Evolutionary conservation across 2,797 vertebrate species (phyloP).

Genomic region (Sebastes oblongus): DNA sequence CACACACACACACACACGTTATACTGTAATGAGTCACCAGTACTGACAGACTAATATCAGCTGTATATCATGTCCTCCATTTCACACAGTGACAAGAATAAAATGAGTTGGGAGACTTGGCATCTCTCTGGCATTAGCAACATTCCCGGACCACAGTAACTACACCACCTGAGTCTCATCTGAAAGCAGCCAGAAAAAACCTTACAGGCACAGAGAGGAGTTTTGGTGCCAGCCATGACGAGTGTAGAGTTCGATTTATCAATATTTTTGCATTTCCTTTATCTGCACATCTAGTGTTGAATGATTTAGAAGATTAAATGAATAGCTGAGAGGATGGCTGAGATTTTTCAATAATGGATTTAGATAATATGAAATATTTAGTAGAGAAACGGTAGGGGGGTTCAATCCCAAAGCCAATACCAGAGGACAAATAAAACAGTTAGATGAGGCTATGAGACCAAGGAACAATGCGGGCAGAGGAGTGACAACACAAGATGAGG

Average conservation of each 20-base stretch:
- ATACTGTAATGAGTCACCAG: constrained; percentile 27
- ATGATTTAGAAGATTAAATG: constrained; percentile 75
- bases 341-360: constrained; percentile 82
- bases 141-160: constrained; percentile 18
- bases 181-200: constrained; percentile 10
- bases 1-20: constrained; percentile 21
- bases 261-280: constrained; percentile 67
- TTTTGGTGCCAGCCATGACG: constrained; percentile 14
- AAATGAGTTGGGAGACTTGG: constrained; percentile 4
- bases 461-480: constrained; percentile 5
- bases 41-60: constrained; percentile 17
- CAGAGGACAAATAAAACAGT: constrained; percentile 70
- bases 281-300: constrained; percentile 46
- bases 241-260: constrained; percentile 44
- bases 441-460: constrained; percentile 17
- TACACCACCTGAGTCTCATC: constrained; percentile 44
- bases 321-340: constrained; percentile 69
- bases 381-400: constrained; percentile 43
- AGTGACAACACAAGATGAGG: background rate
- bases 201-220: background rate
- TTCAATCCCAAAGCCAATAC: constrained; percentile 47
- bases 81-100: constrained; percentile 36
- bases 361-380: constrained; percentile 78
- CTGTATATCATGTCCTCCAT: constrained; percentile 34
- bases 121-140: constrained; percentile 27